Percentiles rank a stretch among this genome's conserved stretches.
Evolutionary conservation across 2,888 invertebrate species (phyloP).

Genomic region (Callyntrura guangdongensis): DNA sequence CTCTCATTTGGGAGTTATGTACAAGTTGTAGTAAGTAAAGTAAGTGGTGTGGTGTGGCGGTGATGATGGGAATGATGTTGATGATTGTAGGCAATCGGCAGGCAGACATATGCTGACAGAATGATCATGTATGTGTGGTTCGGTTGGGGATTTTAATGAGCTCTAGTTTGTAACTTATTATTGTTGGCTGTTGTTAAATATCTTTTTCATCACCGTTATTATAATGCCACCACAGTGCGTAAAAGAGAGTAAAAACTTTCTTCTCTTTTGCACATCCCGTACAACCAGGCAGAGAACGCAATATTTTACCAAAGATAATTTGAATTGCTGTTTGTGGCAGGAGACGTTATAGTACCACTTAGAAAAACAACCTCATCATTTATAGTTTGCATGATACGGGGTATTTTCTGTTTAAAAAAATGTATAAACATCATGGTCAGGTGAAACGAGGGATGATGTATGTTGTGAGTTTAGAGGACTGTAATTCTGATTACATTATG

Average conservation of each 20-base stretch:
- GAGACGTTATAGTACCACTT: conserved; percentile 17
- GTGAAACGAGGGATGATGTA: neutral
- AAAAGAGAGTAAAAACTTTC: conserved; percentile 39
- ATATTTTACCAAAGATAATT: conserved; percentile 14
- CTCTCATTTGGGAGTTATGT: conserved; percentile 59
- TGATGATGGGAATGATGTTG: conserved; percentile 26
- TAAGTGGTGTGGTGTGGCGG: conserved; percentile 52
- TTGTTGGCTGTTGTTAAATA: conserved; percentile 46
- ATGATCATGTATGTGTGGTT: conserved; percentile 64
- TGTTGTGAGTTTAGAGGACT: neutral
- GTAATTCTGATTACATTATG: conserved; percentile 7
- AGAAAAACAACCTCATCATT: conserved; percentile 27
- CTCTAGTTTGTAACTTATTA: conserved; percentile 52
- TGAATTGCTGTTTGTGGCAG: conserved; percentile 39
- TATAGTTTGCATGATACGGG: conserved; percentile 54
- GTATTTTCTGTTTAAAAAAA: conserved; percentile 58
- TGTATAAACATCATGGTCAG: conserved; percentile 19
- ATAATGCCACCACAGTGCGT: neutral
- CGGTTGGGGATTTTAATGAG: conserved; percentile 62
- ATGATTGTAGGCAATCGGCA: conserved; percentile 31
- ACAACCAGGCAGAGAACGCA: neutral
- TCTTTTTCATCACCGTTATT: conserved; percentile 3
- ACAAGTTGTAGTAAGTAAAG: conserved; percentile 31
- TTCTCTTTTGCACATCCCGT: neutral
- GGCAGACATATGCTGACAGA: conserved; percentile 60